Base-by-base conservation (phyloP, 2,113 vertebrate genomes). In the Taurulus bubalis region DNA sequence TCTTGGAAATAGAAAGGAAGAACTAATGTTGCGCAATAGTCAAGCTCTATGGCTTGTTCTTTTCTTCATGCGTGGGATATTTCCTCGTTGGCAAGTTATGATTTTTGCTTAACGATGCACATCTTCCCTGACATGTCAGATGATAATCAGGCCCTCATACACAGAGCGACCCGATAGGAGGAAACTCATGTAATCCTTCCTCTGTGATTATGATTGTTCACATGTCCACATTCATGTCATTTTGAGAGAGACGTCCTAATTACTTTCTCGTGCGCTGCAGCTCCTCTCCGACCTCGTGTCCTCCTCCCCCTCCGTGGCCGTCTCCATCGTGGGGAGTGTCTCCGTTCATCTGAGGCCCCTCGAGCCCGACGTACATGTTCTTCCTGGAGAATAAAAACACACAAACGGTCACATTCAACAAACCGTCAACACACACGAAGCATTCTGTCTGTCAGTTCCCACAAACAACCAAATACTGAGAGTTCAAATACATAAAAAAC, bases 321-420 rank as follows among this genome's bases (percentile, higher is more conserved):
- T 95, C 40, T 42, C 40, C 93, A 0, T 98, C 97, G 0, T 97
- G 95, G 8, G 96, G 96, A 0, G 95, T 92, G 82, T 98, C 96
- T 0, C 98, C 98, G 1, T 99, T 99, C 97, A 99, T 96, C 90
- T 98, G 97, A 3, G 96, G 67, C 0, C 95, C 93, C 20, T 99
- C 98, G 45, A 92, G 93, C 10, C 96, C 97, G 0, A 96, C 92
- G 51, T 98, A 97, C 95, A 96, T 95, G 92, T 98, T 98, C 83
- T 99, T 99, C 91, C 98, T 99, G 75, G 73, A 16, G 80, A 0
- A 42, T 30, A 20, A 47, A 75, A 15, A 83, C 0, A 49, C n/a
- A 53, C 8, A 73, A 53, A 70, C 9, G 32, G 28, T 63, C 45
- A 66, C 24, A 18, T 6, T 28, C 4, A 12, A 26, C 12, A 60